These are phyloP conservation scores for Apamea anceps DNA, from an alignment of 2,888 invertebrate genomes.

Conservation along the genomic window DNA sequence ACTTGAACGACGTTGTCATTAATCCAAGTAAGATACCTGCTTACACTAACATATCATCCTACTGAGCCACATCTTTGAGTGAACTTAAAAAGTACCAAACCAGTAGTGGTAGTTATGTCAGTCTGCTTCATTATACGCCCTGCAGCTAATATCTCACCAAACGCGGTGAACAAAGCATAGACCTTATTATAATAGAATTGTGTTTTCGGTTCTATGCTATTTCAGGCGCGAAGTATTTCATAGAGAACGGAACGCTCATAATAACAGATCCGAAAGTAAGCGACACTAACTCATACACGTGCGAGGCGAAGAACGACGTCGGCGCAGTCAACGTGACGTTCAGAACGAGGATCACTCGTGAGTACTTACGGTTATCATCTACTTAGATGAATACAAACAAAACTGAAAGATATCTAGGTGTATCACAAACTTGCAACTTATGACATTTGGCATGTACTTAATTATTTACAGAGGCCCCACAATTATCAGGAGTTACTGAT, in stretches of 20 bases:
- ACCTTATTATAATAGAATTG: no score
- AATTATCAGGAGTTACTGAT: conserved; percentile 25
- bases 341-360: conserved; percentile 37
- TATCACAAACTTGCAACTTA: background rate
- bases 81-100: background rate
- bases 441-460: background rate
- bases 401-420: background rate
- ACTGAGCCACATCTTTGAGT: background rate
- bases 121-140: background rate
- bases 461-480: conserved; percentile 50
- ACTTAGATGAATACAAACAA: background rate
- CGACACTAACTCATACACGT: conserved; percentile 44
- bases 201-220: background rate
- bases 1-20: conserved; percentile 13
- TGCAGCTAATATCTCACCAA: no score
- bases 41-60: background rate
- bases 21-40: conserved; percentile 30
- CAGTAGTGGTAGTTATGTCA: background rate
- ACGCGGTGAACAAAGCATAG: no score
- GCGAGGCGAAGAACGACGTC: conserved; percentile 43
- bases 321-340: conserved; percentile 32
- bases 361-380: conserved; percentile 9
- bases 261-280: conserved; percentile 39
- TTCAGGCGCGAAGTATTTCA: conserved; percentile 45
- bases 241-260: conserved; percentile 41